Base-by-base conservation (phyloP, 2,888 invertebrate genomes). In the Phengaris arion region DNA sequence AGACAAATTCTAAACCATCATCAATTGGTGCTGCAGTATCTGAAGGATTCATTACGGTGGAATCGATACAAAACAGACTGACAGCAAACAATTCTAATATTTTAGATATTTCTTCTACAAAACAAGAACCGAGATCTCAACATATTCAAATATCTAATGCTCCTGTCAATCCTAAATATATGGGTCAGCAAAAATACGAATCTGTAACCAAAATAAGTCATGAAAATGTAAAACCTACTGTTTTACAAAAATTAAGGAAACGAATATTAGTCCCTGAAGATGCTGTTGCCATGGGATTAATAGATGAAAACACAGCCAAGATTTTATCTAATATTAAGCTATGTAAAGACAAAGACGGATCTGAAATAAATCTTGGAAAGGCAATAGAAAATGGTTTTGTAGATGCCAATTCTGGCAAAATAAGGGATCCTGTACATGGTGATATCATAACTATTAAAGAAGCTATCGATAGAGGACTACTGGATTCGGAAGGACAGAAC, bases 371-470 rank as follows among this genome's bases (percentile, higher is more conserved):
- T 35, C 94, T 98, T n/a, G 94, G 95, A 75, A 96, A 97, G 85
- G 97, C 98, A 3, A 92, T 98, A 35, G 94, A 95, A 78, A 87
- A 90, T 6, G 96, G 96, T 3, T 93, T 96, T 79, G 91, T 98
- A 74, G 95, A 97, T 85, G 96, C 96, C 72, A 94, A 95, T 74
- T 94, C 94, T 72, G 98, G 98, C 46, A 95, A 95, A 80, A 96
- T 99, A 77, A 91, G 96, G 6, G 98, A 99, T 92, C 97, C 97
- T 2, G 95, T 97, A 83, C 95, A 96, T 77, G 97, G 98, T 74
- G 96, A 98, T 80, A 88, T 96, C 10, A 85, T 99, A 12, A 96
- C 95, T 10, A 96, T 99, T 76, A 95, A 96, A 77, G 96, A 98
- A 89, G 99, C 99, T 0, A 94, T 99, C 52, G 94, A 96, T 74